Evolutionary conservation across 1,140 invertebrate genomes (phyloP), one percentile per base, ranked within the genome.

Genomic region (Cryptotermes secundus): DNA sequence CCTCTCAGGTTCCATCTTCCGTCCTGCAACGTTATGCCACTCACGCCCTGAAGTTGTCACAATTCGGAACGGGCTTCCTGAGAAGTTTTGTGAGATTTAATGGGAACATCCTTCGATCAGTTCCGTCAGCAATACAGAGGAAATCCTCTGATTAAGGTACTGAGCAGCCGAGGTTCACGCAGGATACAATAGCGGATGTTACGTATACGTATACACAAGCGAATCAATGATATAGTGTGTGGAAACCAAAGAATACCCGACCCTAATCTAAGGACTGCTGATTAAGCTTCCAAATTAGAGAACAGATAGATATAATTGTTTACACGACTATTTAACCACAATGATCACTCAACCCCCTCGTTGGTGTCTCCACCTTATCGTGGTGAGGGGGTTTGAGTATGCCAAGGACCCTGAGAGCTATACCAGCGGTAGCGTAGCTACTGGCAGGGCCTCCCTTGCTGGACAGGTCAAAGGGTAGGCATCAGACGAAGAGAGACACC

Each of bases 71-170:
- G 3, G n/a, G 16, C 45, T 49, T 19, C 14, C 16, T 1, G 1
- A 14, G 14, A 49, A 49, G 45, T 1, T 49, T 22, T 22, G 45
- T 12, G 45, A 10, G 59, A 0, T 72, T 72, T 72, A 31, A 72
- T 31, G 59, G 59, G 59, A 26, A 31, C 19, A 72, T 72, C 2
- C n/a, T n/a, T 72, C 59, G 59, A 72, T 31, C 26, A 72, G 7
- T 72, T 72, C 59, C 59, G 59, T 72, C 59, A 72, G 59, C 59
- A 72, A 3, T 31, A n/a, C 59, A 31, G 59, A 3, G 59, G n/a
- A 72, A 72, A 72, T 72, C 59, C 59, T 26, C 59, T 72, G 59
- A 72, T 72, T 72, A 72, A 72, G 59, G 59, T 26, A n/a, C n/a
- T n/a, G n/a, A n/a, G n/a, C n/a, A n/a, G n/a, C n/a, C n/a, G n/a